Evolutionary conservation across 1,140 invertebrate genomes (phyloP).

Genomic region (Drosophila ogumai): DNA sequence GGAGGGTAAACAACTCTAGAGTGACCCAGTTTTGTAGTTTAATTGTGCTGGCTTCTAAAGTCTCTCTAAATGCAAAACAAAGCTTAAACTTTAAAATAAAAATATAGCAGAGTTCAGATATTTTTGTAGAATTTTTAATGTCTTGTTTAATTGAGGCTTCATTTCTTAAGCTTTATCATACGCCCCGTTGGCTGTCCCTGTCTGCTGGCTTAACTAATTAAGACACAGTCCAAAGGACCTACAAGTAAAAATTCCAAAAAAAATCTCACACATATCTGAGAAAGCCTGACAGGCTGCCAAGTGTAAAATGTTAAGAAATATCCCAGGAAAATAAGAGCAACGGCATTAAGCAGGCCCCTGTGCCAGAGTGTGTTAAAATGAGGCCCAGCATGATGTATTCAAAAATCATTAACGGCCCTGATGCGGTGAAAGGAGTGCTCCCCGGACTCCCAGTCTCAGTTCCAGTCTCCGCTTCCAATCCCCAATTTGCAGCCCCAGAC

Average conservation of each 20-base stretch:
- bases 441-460: constrained; percentile 8
- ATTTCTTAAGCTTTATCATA: constrained; percentile 10
- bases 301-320: constrained; percentile 41
- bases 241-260: constrained; percentile 14
- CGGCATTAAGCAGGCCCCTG: constrained; percentile 8
- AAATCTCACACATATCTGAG: constrained; percentile 22
- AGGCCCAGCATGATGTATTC: constrained; percentile 74
- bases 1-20: constrained; percentile 17
- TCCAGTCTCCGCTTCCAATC: constrained; percentile 1
- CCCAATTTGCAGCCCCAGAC: constrained; percentile 5
- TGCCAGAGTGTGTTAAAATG: constrained; percentile 51
- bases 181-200: constrained; percentile 24
- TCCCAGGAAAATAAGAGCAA: constrained; percentile 15
- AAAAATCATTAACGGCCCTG: constrained; percentile 70
- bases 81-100: too few species aligned
- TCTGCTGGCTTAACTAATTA: constrained; percentile 71
- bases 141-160: not conserved
- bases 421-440: constrained; percentile 44
- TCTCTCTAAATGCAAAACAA: not conserved
- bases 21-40: constrained; percentile 36
- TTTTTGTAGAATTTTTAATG: not conserved
- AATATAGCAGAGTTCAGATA: not conserved
- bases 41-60: constrained; percentile 9
- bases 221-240: constrained; percentile 50
- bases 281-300: constrained; percentile 47